phyloP scores from a whole-genome alignment of 2,113 vertebrate species.

The Pungitius pungitius region DNA sequence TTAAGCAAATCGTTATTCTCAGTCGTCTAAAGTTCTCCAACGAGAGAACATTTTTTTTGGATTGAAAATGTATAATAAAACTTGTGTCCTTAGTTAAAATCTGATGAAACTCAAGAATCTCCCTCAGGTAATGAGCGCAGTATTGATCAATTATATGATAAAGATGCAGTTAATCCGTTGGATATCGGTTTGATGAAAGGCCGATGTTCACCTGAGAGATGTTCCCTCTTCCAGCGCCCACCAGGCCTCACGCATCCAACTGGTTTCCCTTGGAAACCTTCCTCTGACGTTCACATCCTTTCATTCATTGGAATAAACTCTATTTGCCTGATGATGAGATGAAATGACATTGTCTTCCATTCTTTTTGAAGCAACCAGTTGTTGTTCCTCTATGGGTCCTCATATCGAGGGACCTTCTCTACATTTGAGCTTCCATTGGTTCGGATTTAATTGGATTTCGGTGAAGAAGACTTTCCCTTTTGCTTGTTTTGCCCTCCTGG shows the following conservation, averaged over 20 bases:
- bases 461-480: slow-evolving; percentile 11
- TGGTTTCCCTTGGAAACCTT: too few species aligned
- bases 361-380: too few species aligned
- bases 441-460: slow-evolving; percentile 56
- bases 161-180: slow-evolving; percentile 8
- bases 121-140: background rate
- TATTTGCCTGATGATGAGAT: too few species aligned
- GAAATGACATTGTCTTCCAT: too few species aligned
- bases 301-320: too few species aligned
- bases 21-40: background rate
- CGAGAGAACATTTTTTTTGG: too few species aligned
- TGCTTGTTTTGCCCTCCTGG: slow-evolving; percentile 1
- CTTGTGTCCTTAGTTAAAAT: background rate
- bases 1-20: too few species aligned
- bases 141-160: slow-evolving; percentile 43
- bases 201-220: background rate
- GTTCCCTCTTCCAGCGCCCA: background rate
- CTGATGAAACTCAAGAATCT: slow-evolving; percentile 3
- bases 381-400: too few species aligned
- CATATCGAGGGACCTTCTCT: too few species aligned
- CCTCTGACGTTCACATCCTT: too few species aligned
- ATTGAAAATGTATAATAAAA: background rate
- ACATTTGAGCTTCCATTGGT: slow-evolving; percentile 25
- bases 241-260: too few species aligned
- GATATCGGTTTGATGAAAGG: slow-evolving; percentile 14